Conservation (phyloP, 2,888 invertebrate genomes). For the Cephus runcator region DNA sequence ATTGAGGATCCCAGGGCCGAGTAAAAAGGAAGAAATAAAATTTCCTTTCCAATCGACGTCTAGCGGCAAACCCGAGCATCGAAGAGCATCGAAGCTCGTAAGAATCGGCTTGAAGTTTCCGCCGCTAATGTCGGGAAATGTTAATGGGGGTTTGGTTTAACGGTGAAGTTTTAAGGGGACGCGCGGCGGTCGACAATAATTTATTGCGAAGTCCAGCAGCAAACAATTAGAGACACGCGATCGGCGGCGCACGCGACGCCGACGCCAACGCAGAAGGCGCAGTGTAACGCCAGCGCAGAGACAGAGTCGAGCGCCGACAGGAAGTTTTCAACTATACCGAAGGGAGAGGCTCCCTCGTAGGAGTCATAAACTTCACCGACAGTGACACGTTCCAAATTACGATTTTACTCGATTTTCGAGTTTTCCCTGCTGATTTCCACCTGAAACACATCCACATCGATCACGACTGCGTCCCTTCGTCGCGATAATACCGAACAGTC, state of each 20-base stretch:
- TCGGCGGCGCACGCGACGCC: conserved; percentile 27
- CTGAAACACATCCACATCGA: too few species aligned
- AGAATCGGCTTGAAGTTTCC: neutral
- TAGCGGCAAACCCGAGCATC: neutral
- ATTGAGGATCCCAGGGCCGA: neutral
- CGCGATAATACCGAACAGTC: neutral
- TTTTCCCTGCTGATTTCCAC: neutral
- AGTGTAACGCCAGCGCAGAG: conserved; percentile 8
- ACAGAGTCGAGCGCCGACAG: conserved; percentile 3
- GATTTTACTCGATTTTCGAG: neutral
- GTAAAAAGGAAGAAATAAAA: neutral
- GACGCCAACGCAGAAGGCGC: neutral
- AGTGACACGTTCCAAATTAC: neutral
- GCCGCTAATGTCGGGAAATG: conserved; percentile 16
- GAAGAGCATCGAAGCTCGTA: neutral
- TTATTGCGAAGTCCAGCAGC: conserved; percentile 34
- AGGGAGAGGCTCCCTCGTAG: neutral
- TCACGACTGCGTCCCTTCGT: neutral
- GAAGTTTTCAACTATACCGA: neutral
- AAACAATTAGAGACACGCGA: conserved; percentile 45
- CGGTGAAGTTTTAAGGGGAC: conserved; percentile 9
- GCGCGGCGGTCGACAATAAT: conserved; percentile 34
- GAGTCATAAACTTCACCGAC: neutral
- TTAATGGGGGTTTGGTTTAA: conserved; percentile 3
- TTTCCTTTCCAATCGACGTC: neutral